phyloP scores from a whole-genome alignment of 2,888 invertebrate genomes.

The Platycnemis pennipes region DNA sequence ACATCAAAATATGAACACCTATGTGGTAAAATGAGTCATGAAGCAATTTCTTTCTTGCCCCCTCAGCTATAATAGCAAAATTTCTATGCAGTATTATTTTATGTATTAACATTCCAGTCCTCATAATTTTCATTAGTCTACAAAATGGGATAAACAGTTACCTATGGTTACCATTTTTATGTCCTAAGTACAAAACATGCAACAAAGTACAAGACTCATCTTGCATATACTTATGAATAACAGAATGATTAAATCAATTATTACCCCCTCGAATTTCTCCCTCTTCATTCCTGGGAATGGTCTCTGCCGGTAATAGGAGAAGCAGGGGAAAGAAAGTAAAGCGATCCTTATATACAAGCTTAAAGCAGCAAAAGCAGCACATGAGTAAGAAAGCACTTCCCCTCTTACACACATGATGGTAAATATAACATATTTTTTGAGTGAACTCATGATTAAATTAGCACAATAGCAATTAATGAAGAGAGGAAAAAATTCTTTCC shows the following conservation, averaged over 20 bases:
- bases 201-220: neutral
- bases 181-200: conserved; percentile 31
- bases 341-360: conserved; percentile 63
- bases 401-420: neutral
- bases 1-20: too few species aligned
- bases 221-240: conserved; percentile 7
- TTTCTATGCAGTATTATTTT: too few species aligned
- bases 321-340: conserved; percentile 62
- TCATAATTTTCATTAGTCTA: too few species aligned
- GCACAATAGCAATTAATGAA: too few species aligned
- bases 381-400: conserved; percentile 38
- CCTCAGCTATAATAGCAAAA: too few species aligned
- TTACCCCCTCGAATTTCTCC: conserved; percentile 82
- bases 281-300: conserved; percentile 80
- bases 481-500: too few species aligned
- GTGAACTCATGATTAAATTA: neutral
- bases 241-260: conserved; percentile 70
- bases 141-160: neutral
- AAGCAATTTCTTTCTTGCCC: too few species aligned
- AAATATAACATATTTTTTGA: neutral
- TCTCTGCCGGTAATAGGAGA: conserved; percentile 77
- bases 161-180: neutral
- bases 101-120: too few species aligned
- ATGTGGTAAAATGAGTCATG: too few species aligned
- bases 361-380: conserved; percentile 60